Evolutionary conservation across 1,140 invertebrate species (phyloP).

Genomic region (Sinella curviseta): DNA sequence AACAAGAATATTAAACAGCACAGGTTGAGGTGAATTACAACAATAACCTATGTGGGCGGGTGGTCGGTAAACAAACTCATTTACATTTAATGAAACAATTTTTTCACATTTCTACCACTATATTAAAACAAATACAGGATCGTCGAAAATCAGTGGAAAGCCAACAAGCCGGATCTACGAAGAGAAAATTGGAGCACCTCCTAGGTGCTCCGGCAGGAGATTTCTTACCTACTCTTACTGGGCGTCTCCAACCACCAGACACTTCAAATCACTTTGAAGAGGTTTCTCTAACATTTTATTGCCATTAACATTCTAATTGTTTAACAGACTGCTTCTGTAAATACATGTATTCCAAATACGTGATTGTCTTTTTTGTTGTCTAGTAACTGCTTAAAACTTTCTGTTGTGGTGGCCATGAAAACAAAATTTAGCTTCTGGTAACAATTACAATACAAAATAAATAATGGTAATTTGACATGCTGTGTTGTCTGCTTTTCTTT

Average conservation of each 20-base stretch:
- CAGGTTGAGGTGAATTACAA: too few species aligned
- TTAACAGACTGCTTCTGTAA: not conserved
- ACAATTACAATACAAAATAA: too few species aligned
- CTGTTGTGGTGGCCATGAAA: constrained; percentile 3
- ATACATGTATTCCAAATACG: not conserved
- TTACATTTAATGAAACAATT: not conserved
- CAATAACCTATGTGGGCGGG: too few species aligned
- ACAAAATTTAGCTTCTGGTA: too few species aligned
- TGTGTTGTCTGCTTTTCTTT: too few species aligned
- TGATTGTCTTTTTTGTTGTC: constrained; percentile 24
- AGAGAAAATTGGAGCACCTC: constrained; percentile 15
- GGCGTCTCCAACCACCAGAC: constrained; percentile 9
- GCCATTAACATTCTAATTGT: not conserved
- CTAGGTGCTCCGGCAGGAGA: too few species aligned
- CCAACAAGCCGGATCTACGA: not conserved
- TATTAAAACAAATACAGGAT: constrained; percentile 29
- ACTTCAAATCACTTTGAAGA: constrained; percentile 36
- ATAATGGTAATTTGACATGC: too few species aligned
- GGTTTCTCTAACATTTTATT: constrained; percentile 13
- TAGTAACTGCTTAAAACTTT: not conserved
- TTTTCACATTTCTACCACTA: not conserved
- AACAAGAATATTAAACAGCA: too few species aligned
- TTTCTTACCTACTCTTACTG: not conserved
- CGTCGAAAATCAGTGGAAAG: constrained; percentile 31
- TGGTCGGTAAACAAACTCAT: too few species aligned